Conservation (phyloP, 2,113 vertebrate species). For the Etheostoma spectabile region DNA sequence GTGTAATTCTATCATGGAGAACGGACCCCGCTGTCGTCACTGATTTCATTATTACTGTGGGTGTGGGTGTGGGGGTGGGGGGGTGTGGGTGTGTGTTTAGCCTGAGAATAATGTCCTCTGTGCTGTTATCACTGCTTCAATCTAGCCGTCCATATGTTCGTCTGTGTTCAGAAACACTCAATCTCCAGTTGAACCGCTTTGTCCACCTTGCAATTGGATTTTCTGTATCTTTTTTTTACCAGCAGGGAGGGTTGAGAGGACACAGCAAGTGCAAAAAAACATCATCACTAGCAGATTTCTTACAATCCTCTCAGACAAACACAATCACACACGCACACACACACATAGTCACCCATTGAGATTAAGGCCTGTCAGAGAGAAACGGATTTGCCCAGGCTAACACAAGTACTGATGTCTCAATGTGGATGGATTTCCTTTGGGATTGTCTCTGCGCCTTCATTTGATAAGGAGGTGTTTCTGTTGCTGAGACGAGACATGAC, state of each 20-base stretch:
- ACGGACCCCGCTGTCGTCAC: conserved; percentile 57
- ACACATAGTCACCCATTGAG: conserved; percentile 53
- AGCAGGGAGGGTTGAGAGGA: conserved; percentile 46
- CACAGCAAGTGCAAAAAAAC: conserved; percentile 57
- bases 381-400: conserved; percentile 77
- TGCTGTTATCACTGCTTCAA: conserved; percentile 72
- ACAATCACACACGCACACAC: conserved; percentile 23
- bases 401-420: conserved; percentile 80
- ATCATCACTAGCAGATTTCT: conserved; percentile 70
- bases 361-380: conserved; percentile 81
- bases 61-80: not conserved
- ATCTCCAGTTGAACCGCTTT: conserved; percentile 77
- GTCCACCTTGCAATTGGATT: conserved; percentile 76
- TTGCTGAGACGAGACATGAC: conserved; percentile 49
- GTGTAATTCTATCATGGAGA: conserved; percentile 69
- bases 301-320: conserved; percentile 66
- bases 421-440: conserved; percentile 77
- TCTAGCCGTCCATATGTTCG: conserved; percentile 78
- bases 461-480: conserved; percentile 68
- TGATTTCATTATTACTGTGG: conserved; percentile 62
- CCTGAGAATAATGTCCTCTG: conserved; percentile 59
- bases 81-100: conserved; percentile 43
- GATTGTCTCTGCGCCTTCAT: conserved; percentile 67
- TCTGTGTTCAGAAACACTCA: conserved; percentile 63
- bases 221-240: conserved; percentile 9